These are phyloP conservation scores for Leptodactylus fuscus DNA, from an alignment of 2,113 vertebrate genomes.

Conservation along the genomic window DNA sequence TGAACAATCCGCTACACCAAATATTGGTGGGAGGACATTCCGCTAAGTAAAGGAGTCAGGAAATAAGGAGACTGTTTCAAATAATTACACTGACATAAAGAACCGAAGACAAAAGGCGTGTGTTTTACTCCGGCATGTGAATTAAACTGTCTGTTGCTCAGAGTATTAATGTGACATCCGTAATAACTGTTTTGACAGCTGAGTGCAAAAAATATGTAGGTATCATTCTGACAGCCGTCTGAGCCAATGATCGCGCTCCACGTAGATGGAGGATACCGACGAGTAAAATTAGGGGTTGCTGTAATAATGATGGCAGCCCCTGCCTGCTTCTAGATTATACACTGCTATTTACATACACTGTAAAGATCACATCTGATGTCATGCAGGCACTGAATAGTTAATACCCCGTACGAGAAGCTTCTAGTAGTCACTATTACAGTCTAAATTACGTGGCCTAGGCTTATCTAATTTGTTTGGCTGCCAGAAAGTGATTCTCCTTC, in stretches of 20 bases:
- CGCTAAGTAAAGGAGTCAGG: not conserved
- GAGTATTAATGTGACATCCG: slow-evolving; percentile 48
- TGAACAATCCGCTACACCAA: not conserved
- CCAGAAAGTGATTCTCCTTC: too few species aligned
- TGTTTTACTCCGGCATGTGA: slow-evolving; percentile 20
- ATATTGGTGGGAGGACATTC: not conserved
- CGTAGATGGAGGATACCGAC: not conserved
- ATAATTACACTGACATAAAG: slow-evolving; percentile 34
- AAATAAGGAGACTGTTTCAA: slow-evolving; percentile 26
- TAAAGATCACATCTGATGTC: not conserved
- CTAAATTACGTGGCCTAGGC: too few species aligned
- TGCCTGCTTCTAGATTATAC: not conserved
- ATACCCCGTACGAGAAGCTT: not conserved
- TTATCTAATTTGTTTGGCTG: too few species aligned
- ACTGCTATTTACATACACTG: not conserved
- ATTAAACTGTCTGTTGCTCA: slow-evolving; percentile 42
- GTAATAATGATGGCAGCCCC: slow-evolving; percentile 2
- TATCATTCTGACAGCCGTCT: slow-evolving; percentile 50
- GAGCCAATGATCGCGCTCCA: slow-evolving; percentile 30
- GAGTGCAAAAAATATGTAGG: slow-evolving; percentile 31
- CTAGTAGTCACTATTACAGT: not conserved
- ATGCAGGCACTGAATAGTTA: not conserved
- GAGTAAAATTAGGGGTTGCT: slow-evolving; percentile 7
- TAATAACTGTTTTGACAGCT: slow-evolving; percentile 53
- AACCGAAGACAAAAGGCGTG: slow-evolving; percentile 38